phyloP scores from a whole-genome alignment of 2,888 invertebrate species.

The Digitonthophagus gazella region DNA sequence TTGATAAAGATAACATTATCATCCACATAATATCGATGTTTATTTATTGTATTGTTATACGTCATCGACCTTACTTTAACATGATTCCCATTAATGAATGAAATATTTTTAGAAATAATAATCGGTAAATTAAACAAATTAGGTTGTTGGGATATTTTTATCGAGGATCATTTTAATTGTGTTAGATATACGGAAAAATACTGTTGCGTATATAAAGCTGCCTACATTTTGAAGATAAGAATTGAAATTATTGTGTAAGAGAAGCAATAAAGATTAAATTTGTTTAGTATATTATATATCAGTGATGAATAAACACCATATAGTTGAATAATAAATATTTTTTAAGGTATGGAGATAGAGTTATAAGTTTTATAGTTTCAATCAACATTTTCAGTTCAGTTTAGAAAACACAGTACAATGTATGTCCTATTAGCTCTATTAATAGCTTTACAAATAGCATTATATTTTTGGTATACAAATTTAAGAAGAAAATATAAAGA shows the following conservation, averaged over 20 bases:
- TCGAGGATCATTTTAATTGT: not conserved
- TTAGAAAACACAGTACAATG: no score
- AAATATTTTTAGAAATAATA: not conserved
- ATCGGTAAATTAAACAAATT: not conserved
- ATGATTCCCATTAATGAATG: not conserved
- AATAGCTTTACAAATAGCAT: not conserved
- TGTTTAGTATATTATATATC: no score
- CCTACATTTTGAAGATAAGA: no score
- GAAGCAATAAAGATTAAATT: no score
- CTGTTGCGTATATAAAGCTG: not conserved
- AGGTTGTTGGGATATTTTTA: not conserved
- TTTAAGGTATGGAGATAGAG: no score
- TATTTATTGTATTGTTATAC: not conserved
- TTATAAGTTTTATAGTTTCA: no score
- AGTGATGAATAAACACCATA: no score
- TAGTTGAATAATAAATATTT: no score
- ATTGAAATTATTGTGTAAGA: no score
- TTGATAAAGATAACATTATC: not conserved
- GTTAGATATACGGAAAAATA: not conserved
- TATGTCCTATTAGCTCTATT: slow-evolving; percentile 4
- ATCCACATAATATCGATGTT: not conserved
- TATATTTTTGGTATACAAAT: slow-evolving; percentile 16
- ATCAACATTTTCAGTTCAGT: no score
- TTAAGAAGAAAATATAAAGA: slow-evolving; percentile 21
- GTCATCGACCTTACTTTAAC: not conserved